Base-by-base conservation (phyloP, 2,113 vertebrate species). In the Megalops atlanticus region DNA sequence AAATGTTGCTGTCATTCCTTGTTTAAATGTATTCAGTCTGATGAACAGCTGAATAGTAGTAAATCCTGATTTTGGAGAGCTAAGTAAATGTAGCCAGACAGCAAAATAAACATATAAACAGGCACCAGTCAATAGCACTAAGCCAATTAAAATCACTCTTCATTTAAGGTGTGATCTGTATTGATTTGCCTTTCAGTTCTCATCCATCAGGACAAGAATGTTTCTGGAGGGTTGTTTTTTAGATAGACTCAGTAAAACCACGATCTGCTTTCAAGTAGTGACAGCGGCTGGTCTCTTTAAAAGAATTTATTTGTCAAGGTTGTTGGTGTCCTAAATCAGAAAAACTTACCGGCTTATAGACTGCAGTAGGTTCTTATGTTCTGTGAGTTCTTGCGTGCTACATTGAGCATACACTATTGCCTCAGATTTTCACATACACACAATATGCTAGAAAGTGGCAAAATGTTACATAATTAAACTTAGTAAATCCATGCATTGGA, bases 61-160 rank as follows among this genome's bases (percentile, higher is more conserved):
- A 83, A 72, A 83, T 88, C 86, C 83, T 83, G 81, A 80, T 87
- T 80, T 78, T 40, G 80, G 35, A 71, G 74, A 81, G 79, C 78
- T 54, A 64, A 64, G 43, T 80, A 49, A 80, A 82, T 81, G 79
- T 41, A 64, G 75, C 81, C 43, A 74, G 71, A 31, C 54, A 84
- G 85, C 70, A 75, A 82, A 87, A 89, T 85, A 83, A 82, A 88
- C 84, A 81, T 85, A 78, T 81, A 84, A 72, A 87, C 80, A 84
- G 81, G 74, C 80, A 69, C 78, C 74, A 68, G 84, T 93, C 91
- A 90, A 93, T 94, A 92, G 87, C 83, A 82, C 89, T 90, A 88
- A 92, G 90, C 87, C 91, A 90, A 90, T 93, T 91, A 89, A 91
- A 94, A 92, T 93, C 91, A 91, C 87, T 93, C 92, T 92, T 91